A percentile compares a stretch with the other conserved stretches of the same genome.
phyloP scores from a whole-genome alignment of 1,140 invertebrate species.

The Zophobas morio region DNA sequence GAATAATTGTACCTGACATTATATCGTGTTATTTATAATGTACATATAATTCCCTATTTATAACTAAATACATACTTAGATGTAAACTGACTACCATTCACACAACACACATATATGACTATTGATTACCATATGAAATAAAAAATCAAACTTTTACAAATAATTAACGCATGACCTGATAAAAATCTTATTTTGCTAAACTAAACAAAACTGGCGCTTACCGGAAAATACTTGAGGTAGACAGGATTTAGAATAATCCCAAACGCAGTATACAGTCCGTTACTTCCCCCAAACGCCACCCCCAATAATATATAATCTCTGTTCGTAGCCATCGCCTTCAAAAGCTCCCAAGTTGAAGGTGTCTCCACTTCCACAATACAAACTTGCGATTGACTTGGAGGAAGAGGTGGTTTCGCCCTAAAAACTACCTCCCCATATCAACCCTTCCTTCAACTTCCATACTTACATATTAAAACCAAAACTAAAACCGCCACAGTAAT shows the following conservation, averaged over 20 bases:
- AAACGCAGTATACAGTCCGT: conserved; percentile 58
- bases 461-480: conserved; percentile 75
- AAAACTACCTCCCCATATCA: conserved; percentile 70
- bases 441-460: conserved; percentile 10
- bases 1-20: too few relatives aligned
- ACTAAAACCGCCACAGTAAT: conserved; percentile 67
- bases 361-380: conserved; percentile 43
- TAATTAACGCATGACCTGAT: too few relatives aligned
- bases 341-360: conserved; percentile 29
- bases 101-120: too few relatives aligned
- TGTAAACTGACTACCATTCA: too few relatives aligned
- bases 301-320: conserved; percentile 56
- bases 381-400: conserved; percentile 70
- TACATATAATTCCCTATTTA: too few relatives aligned
- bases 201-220: conserved; percentile 43
- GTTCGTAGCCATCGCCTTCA: conserved; percentile 54
- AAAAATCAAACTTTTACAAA: too few relatives aligned
- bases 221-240: conserved; percentile 62
- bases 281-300: conserved; percentile 55
- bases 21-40: too few relatives aligned
- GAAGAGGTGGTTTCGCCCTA: conserved; percentile 70
- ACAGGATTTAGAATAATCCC: conserved; percentile 58
- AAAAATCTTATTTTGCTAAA: too few relatives aligned
- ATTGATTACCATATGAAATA: too few relatives aligned
- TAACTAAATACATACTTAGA: too few relatives aligned